Conservation (phyloP, 2,113 vertebrate genomes). For the Zosterops pallidus region DNA sequence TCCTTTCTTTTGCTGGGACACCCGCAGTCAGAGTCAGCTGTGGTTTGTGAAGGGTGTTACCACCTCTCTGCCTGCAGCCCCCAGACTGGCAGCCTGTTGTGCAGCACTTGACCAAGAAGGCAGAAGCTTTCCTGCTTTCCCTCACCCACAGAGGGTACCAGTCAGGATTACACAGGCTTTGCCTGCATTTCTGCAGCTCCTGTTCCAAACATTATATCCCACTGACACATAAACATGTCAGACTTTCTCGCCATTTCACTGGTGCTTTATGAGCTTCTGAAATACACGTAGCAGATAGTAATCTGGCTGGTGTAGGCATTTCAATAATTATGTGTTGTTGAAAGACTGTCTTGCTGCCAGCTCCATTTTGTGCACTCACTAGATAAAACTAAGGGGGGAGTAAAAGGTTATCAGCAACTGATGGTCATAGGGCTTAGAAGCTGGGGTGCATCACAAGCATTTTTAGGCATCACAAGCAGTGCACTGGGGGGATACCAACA, state of each 20-base stretch:
- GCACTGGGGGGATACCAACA: background rate
- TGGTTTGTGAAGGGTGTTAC: background rate
- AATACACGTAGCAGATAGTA: background rate
- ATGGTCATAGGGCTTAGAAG: background rate
- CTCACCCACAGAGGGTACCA: accelerated
- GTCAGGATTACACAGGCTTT: background rate
- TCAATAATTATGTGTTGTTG: slow-evolving; percentile 15
- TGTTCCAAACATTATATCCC: background rate
- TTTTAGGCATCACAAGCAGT: background rate
- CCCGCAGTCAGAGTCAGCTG: background rate
- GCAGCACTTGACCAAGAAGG: background rate
- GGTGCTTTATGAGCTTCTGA: background rate
- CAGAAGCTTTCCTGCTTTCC: background rate
- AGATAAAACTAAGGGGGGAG: background rate
- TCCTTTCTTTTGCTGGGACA: background rate
- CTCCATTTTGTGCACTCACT: background rate
- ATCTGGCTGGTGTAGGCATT: background rate
- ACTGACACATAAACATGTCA: background rate
- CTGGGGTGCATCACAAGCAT: background rate
- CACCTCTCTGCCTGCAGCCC: background rate
- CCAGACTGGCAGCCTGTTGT: background rate
- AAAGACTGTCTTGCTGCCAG: background rate
- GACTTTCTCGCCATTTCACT: background rate
- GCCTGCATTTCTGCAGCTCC: background rate
- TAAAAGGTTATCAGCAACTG: background rate